Evolutionary conservation across 2,888 invertebrate species (phyloP), one percentile per base, ranked within the genome.

Genomic region (Hirudinaria manillensis): DNA sequence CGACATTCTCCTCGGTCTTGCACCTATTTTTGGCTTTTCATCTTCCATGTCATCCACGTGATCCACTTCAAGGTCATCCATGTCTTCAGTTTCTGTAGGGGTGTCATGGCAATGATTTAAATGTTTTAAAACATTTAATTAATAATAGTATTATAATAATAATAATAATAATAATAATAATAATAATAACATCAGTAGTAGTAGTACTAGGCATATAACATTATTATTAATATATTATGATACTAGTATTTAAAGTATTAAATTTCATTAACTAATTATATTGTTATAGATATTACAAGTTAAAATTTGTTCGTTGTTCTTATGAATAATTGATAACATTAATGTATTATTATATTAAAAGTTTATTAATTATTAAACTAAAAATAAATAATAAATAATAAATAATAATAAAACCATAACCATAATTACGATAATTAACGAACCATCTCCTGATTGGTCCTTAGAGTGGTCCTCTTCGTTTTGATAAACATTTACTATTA

Each of bases 1-100:
- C 77, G 95, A 94, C 88, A 94, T 90, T 82, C 94, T 90, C 82
- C 94, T 89, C 77, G 94, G 94, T 81, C 93, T 89, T 81, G 93
- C 93, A 13, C 76, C 74, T 13, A 91, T 55, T 51, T 77, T 78
- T n/a, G 77, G 76, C 21, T 81, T 81, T 10, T 78, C 78, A 51
- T 79, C 79, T 1, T 75, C 81, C 66, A 81, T 81, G 67, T 82
- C 84, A n/a, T 61, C 61, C 1, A 61, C n/a, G 34, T 80, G 81
- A 74, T 81, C 81, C 61, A 80, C 82, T 68, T 82, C 83, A 34
- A 81, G 81, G 73, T 83, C 83, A 27, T 72, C 56, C 21, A 68
- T 55, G 34, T 78, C 78, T 53, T 76, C 75, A 7, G 68, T 77
- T 19, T 76, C 75, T 45, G 24, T 19, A 32, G 19, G 32, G 7